A percentile compares a stretch with the other conserved stretches of the same genome.
Evolutionary conservation across 1,140 invertebrate genomes (phyloP).

Genomic region (Drosophila kepulauana): DNA sequence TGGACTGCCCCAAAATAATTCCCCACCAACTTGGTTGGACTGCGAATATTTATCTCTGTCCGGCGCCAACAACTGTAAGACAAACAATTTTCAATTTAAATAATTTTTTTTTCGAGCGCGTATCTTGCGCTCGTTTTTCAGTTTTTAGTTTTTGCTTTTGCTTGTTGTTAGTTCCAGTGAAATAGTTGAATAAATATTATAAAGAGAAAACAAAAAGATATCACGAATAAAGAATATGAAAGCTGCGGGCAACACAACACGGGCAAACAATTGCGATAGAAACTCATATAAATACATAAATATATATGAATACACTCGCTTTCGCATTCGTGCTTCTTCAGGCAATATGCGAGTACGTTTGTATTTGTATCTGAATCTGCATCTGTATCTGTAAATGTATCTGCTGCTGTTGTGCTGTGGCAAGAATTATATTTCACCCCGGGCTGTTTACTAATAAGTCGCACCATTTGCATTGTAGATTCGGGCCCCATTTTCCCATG

Average conservation of each 20-base stretch:
- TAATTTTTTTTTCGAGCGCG: conserved; percentile 57
- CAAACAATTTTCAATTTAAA: conserved; percentile 79
- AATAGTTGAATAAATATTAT: conserved; percentile 70
- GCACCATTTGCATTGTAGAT: conserved; percentile 73
- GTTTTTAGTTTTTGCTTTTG: background rate
- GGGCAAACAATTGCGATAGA: conserved; percentile 70
- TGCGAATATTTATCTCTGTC: conserved; percentile 54
- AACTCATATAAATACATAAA: conserved; percentile 68
- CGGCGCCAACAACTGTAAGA: conserved; percentile 68
- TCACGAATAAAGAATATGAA: conserved; percentile 53
- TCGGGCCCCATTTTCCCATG: conserved; percentile 15
- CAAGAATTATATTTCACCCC: conserved; percentile 23
- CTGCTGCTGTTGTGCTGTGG: conserved; percentile 9
- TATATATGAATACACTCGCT: conserved; percentile 9
- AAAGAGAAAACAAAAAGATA: conserved; percentile 23
- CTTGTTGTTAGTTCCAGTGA: conserved; percentile 10
- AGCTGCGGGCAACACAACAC: conserved; percentile 59
- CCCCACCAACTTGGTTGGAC: conserved; percentile 25
- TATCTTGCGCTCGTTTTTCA: conserved; percentile 53
- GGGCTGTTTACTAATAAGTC: conserved; percentile 42
- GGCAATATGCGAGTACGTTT: background rate
- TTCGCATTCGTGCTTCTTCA: conserved; percentile 10
- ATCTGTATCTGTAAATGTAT: conserved; percentile 21
- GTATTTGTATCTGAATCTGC: conserved; percentile 1
- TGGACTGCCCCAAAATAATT: conserved; percentile 29